phyloP scores from a whole-genome alignment of 2,113 vertebrate genomes.

The Myiozetetes cayanensis region DNA sequence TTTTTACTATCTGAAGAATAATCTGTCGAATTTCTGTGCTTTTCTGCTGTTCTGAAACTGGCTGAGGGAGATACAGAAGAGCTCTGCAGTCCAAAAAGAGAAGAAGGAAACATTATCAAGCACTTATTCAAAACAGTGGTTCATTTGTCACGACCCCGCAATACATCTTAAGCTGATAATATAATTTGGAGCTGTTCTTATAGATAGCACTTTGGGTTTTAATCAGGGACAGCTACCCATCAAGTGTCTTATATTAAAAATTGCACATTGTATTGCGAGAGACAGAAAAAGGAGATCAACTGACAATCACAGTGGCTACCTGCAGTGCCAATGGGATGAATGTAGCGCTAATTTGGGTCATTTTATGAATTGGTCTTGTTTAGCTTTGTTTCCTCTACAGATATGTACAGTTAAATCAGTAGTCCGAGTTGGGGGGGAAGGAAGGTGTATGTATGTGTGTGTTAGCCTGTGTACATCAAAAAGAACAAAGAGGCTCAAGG shows the following conservation, averaged over 20 bases:
- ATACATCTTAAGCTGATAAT: background rate
- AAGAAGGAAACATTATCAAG: background rate
- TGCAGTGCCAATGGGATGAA: background rate
- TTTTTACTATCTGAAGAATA: conserved; percentile 96
- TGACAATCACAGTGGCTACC: fast-evolving
- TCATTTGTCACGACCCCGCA: background rate
- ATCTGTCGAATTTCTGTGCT: conserved; percentile 90
- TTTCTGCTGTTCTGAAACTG: conserved; percentile 91
- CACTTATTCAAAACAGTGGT: background rate
- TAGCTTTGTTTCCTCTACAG: conserved; percentile 9
- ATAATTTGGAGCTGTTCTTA: background rate
- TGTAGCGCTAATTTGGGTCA: background rate
- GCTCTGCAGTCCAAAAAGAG: conserved; percentile 77
- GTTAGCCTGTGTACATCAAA: background rate
- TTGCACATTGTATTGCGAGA: background rate
- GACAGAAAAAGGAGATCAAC: background rate
- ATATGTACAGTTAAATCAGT: background rate
- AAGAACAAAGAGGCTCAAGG: background rate
- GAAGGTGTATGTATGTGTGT: background rate
- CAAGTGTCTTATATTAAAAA: background rate
- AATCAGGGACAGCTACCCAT: background rate
- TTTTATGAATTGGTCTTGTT: background rate
- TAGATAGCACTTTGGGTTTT: background rate
- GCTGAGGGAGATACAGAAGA: conserved; percentile 93
- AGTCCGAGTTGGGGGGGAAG: background rate